A percentile compares a stretch with the other conserved stretches of the same genome.
Conservation (phyloP, 92 coral and sea anemone species). For the Epizoanthus rinbou region DNA sequence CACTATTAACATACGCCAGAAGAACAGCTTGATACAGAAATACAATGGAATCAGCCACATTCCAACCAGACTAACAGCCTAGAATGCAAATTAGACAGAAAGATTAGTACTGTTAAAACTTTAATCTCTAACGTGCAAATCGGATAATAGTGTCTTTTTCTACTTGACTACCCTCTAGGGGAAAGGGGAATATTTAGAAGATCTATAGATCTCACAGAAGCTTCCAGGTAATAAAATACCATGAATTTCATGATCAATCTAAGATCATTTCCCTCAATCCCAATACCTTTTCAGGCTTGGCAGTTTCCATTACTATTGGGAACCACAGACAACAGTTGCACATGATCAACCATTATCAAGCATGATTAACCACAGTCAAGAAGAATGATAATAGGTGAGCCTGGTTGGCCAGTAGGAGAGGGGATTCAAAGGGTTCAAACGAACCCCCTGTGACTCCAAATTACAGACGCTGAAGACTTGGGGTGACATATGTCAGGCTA, state of each 20-base stretch:
- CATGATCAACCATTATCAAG: no score
- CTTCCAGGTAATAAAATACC: no score
- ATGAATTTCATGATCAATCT: neutral
- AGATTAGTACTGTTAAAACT: neutral
- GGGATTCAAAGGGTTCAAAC: no score
- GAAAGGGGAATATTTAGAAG: neutral
- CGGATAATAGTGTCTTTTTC: no score
- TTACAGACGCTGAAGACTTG: no score
- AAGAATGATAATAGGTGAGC: no score
- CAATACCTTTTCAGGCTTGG: neutral
- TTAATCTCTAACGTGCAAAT: neutral
- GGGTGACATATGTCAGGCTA: no score
- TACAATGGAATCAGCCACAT: slow-evolving; percentile 98
- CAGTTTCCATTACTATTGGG: neutral
- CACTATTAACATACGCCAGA: slow-evolving; percentile 88
- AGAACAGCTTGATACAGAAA: slow-evolving; percentile 84
- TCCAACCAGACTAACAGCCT: slow-evolving; percentile 93
- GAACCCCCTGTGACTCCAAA: no score
- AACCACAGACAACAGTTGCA: no score
- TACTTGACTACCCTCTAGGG: no score
- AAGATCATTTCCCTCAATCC: neutral
- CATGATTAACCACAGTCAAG: no score
- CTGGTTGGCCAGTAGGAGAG: neutral
- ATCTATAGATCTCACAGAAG: neutral
- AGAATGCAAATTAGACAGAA: slow-evolving; percentile 18